Percentiles rank a stretch among this genome's conserved stretches.
Evolutionary conservation across 1,140 invertebrate genomes (phyloP).

Genomic region (Paraescarpia echinospica): DNA sequence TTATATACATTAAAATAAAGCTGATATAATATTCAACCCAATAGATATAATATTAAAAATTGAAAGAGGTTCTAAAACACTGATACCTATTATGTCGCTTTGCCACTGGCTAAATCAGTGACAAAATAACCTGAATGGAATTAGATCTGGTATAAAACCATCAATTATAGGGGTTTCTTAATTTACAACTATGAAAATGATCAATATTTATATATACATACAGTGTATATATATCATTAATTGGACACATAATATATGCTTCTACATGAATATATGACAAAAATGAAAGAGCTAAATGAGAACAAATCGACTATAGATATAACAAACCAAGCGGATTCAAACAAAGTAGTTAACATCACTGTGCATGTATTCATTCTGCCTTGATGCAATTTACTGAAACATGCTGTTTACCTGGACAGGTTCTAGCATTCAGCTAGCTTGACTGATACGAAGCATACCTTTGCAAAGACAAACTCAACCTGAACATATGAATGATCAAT

Average conservation of each 20-base stretch:
- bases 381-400: no score
- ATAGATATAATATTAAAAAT: neutral
- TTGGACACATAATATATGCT: neutral
- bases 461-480: neutral
- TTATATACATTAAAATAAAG: neutral
- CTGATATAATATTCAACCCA: no score
- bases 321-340: neutral
- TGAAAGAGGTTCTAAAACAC: neutral
- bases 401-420: no score
- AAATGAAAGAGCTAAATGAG: neutral
- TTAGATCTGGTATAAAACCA: neutral
- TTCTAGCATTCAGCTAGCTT: no score
- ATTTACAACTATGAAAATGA: neutral
- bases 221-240: no score
- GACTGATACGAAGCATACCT: neutral
- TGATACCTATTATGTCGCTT: neutral
- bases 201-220: no score
- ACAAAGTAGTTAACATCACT: neutral
- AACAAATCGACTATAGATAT: neutral
- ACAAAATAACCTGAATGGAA: neutral
- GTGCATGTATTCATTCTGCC: no score
- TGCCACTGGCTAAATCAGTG: neutral
- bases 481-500: conserved; percentile 35
- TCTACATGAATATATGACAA: no score
- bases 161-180: neutral